Evolutionary conservation across 2,113 vertebrate genomes (phyloP), one percentile per base, ranked within the genome.

Genomic region (Nycticryphes semicollaris): DNA sequence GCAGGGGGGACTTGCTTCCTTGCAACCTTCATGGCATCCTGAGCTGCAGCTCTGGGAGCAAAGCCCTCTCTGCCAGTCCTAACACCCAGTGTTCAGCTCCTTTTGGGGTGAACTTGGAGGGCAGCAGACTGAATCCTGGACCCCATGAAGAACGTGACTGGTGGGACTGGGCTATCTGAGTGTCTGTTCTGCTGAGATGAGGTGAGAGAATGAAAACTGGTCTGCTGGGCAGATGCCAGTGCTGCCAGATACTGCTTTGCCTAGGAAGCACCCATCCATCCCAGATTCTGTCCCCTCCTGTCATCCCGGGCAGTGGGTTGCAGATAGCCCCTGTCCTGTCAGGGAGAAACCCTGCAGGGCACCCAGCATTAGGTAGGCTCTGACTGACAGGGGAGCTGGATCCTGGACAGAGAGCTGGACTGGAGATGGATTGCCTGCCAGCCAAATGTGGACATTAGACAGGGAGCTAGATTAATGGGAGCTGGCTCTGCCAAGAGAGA

Each of bases 401-500:
- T 84, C 88, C 84, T 81, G 90, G 95, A 53, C 88, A 93, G 86
- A 56, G 66, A 64, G 68, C 57, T 20, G 86, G 86, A 75, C 48
- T 64, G 86, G 64, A 96, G 96, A 96, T 95, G 90, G 86, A 96
- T 96, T 90, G 94, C 90, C 90, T 96, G 95, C 92, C 94, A 95
- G 90, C 84, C 84, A 89, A 90, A 95, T 67, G 76, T 84, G 80
- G 96, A 93, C 94, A 43, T 93, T 53, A 93, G 94, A 93, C 87
- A 92, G 95, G 77, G 94, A 94, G 57, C 82, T 95, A 95, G 94
- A 96, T 96, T 97, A 96, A 96, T 96, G 94, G 95, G 96, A 93
- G 62, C 92, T 94, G 89, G 92, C 94, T 96, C 69, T 95, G 96
- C 95, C 94, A 95, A 41, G 90, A 87, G 73, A 94, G 95, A 96